Percentiles rank a stretch among this genome's conserved stretches.
Evolutionary conservation across 2,113 vertebrate species (phyloP).

Genomic region (Rattus rattus): DNA sequence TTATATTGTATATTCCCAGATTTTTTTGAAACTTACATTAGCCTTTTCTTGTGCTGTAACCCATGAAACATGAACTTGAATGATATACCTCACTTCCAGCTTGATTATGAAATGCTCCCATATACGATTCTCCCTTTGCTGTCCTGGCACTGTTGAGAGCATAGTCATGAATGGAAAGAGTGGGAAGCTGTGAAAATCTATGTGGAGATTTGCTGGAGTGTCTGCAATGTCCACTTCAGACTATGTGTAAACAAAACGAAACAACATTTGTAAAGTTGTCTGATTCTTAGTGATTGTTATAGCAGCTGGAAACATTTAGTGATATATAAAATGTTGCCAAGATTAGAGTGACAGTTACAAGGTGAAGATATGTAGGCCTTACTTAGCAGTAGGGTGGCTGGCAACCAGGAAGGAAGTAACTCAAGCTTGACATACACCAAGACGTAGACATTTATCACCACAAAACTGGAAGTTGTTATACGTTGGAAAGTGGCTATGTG

Average conservation of each 20-base stretch:
- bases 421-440: not conserved
- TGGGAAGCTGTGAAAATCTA: not conserved
- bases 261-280: not conserved
- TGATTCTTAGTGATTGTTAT: not conserved
- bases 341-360: not conserved
- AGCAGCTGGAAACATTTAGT: not conserved
- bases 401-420: not conserved
- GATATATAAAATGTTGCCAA: not conserved
- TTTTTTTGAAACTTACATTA: not conserved
- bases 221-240: not conserved
- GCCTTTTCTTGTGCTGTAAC: not conserved
- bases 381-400: not conserved
- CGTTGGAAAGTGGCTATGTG: not conserved
- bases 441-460: not conserved
- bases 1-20: not conserved
- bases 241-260: not conserved
- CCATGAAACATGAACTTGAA: not conserved
- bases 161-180: not conserved
- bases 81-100: no score
- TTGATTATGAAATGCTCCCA: not conserved
- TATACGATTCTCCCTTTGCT: not conserved
- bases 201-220: not conserved
- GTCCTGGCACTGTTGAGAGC: not conserved
- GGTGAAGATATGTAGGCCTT: not conserved
- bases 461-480: not conserved